Evolutionary conservation across 2,888 invertebrate species (phyloP).

Genomic region (Polylopha cassiicola): DNA sequence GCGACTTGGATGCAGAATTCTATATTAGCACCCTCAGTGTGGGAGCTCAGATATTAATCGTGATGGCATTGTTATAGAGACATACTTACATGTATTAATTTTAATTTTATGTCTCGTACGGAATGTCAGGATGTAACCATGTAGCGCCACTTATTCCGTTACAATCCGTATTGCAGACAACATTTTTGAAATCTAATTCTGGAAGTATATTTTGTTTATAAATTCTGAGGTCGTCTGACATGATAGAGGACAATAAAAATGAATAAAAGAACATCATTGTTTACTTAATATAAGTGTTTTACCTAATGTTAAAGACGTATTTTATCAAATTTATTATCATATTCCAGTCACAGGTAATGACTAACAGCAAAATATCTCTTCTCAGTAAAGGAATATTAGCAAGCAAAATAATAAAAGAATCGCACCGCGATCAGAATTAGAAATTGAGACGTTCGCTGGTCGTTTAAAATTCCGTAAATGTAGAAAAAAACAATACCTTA

Average conservation of each 20-base stretch:
- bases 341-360: conserved; percentile 43
- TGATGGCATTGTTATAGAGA: conserved; percentile 29
- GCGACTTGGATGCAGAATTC: conserved; percentile 57
- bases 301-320: not conserved
- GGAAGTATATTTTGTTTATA: no score
- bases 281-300: no score
- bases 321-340: not conserved
- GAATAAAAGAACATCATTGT: no score
- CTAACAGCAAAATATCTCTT: conserved; percentile 66
- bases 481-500: conserved; percentile 61
- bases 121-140: conserved; percentile 12
- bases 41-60: conserved; percentile 40
- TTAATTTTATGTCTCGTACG: conserved; percentile 11
- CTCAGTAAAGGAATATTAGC: conserved; percentile 64
- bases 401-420: conserved; percentile 59
- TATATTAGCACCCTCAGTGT: conserved; percentile 53
- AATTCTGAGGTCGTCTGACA: no score
- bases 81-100: conserved; percentile 22
- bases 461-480: conserved; percentile 58
- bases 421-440: conserved; percentile 51
- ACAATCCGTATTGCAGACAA: no score
- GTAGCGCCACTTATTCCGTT: no score
- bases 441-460: conserved; percentile 45
- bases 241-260: no score
- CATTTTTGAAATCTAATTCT: no score